Conservation (phyloP, 1,140 invertebrate species). For the Hestina assimilis region DNA sequence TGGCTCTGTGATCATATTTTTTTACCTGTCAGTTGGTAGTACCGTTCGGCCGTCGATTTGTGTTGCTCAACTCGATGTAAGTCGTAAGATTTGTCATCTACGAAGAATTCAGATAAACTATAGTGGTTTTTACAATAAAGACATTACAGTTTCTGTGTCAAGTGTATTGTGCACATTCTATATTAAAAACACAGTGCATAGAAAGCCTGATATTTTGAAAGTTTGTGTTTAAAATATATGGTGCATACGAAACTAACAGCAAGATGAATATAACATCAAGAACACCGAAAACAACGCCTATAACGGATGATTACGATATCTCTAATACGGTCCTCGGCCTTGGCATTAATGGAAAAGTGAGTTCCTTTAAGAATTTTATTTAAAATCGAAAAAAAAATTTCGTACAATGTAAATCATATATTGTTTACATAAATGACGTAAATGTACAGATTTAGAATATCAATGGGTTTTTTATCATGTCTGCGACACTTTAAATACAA, state of each 20-base stretch:
- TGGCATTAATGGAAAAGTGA: conserved; percentile 97
- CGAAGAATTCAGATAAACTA: conserved; percentile 8
- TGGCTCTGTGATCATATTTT: neutral
- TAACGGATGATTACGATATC: conserved; percentile 96
- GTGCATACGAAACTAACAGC: conserved; percentile 10
- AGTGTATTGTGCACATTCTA: neutral
- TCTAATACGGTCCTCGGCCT: conserved; percentile 97
- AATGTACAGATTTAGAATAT: conserved; percentile 45
- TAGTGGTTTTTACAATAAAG: conserved; percentile 1
- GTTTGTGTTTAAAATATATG: conserved; percentile 15
- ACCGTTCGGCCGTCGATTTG: neutral
- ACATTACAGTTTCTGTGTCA: neutral
- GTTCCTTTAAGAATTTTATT: conserved; percentile 22
- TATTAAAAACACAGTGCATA: neutral
- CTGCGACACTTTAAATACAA: neutral
- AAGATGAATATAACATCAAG: conserved; percentile 70
- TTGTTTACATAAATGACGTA: conserved; percentile 66
- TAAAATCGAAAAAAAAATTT: neutral
- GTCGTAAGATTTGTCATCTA: conserved; percentile 16
- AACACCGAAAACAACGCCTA: conserved; percentile 86
- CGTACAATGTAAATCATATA: neutral
- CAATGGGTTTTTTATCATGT: neutral
- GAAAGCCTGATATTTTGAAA: conserved; percentile 7
- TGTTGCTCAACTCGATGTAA: conserved; percentile 22
- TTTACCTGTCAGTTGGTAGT: conserved; percentile 3